Conservation (phyloP, 1,140 invertebrate species). For the Cardiocondyla obscurior region DNA sequence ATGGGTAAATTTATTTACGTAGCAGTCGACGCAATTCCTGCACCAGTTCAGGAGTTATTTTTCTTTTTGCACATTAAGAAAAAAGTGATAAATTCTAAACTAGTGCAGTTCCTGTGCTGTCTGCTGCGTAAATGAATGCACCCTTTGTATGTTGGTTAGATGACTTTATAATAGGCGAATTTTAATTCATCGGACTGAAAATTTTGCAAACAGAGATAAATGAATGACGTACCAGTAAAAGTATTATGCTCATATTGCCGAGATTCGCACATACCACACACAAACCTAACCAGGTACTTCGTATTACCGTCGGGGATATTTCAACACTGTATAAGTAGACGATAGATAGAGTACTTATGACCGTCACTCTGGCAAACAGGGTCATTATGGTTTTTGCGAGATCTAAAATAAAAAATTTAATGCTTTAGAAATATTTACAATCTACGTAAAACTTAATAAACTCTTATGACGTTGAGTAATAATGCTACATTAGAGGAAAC, state of each 20-base stretch:
- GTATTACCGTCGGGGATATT: slow-evolving; percentile 80
- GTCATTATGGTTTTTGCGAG: slow-evolving; percentile 68
- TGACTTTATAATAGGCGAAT: background rate
- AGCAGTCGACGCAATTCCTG: too few relatives aligned
- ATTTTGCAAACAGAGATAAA: background rate
- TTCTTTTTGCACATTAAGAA: too few relatives aligned
- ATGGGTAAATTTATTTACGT: too few relatives aligned
- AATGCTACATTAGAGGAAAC: background rate
- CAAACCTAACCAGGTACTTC: slow-evolving; percentile 77
- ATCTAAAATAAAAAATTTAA: slow-evolving; percentile 61
- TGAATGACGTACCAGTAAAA: slow-evolving; percentile 73
- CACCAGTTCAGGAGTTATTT: too few relatives aligned
- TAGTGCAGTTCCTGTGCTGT: too few relatives aligned
- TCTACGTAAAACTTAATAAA: background rate
- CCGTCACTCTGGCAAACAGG: slow-evolving; percentile 73
- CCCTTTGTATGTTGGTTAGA: background rate
- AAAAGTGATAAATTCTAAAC: too few relatives aligned
- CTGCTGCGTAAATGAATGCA: too few relatives aligned
- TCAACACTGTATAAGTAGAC: slow-evolving; percentile 78
- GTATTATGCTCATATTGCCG: slow-evolving; percentile 77
- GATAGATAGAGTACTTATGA: slow-evolving; percentile 71
- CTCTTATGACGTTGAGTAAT: background rate
- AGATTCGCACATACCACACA: slow-evolving; percentile 76
- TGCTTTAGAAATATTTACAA: background rate
- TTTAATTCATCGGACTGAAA: background rate